Evolutionary conservation across 2,113 vertebrate species (phyloP), one percentile per base, ranked within the genome.

Genomic region (Bolborhynchus lineola): DNA sequence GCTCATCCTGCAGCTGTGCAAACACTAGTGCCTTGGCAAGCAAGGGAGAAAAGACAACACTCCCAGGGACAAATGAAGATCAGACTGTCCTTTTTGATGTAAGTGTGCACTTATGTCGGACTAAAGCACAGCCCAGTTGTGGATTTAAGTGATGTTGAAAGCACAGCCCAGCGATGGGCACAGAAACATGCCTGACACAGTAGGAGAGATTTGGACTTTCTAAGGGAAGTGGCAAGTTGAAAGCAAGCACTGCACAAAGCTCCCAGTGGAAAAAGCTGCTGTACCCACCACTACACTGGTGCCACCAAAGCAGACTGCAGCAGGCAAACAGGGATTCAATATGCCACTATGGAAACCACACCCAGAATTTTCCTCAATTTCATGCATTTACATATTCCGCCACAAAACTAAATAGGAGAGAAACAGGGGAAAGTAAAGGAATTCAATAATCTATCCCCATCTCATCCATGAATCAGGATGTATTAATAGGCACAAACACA

Each of bases 101-200:
- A 29, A 63, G 19, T 0, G 6, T 4, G 11, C 1, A 0, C 20
- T 53, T 50, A 37, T 0, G 4, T n/a, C 0, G 0, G 50, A 70
- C 20, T 46, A 87, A 82, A 86, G 57, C 29, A 63, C 42, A 60
- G 65, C 25, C 23, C 31, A 17, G 25, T 7, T 47, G 24, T 17
- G 26, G 20, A 87, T 63, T 63, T 50, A 52, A 78, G 37, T 0
- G 1, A 65, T 3, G 3, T 18, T 6, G 18, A 71, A 78, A 70
- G 18, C 60, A 59, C 25, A 87, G 68, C 24, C 24, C 69, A 28
- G 29, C 5, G 33, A 55, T 3, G 33, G 81, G 39, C 13, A 35
- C 0, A 65, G 42, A 25, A 77, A 41, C 20, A 25, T 1, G 24
- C 31, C 46, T 0, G 1, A 41, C 25, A 14, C 5, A 17, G 16